Conservation (phyloP, 2,797 vertebrate genomes). For the Leptatherina wallacei region DNA sequence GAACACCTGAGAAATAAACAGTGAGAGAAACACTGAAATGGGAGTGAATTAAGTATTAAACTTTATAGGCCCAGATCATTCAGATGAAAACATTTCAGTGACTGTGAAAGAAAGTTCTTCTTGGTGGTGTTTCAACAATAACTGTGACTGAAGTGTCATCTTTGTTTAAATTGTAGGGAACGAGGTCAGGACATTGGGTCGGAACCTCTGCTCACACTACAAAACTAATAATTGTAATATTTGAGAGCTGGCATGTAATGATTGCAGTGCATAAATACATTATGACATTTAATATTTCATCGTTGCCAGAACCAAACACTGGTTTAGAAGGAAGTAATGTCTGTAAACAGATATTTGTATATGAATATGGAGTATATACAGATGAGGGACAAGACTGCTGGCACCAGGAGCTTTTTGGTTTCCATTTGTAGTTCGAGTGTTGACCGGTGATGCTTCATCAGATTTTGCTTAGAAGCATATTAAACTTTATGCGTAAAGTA, state of each 20-base stretch:
- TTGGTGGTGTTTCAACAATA: background rate
- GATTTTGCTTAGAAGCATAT: background rate
- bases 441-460: background rate
- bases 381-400: background rate
- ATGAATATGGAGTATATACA: background rate
- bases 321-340: background rate
- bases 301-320: background rate
- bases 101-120: background rate
- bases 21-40: background rate
- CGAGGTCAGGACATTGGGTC: background rate
- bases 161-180: background rate
- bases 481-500: background rate
- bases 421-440: background rate
- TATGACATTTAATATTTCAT: background rate
- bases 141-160: background rate
- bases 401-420: background rate
- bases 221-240: background rate
- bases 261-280: background rate
- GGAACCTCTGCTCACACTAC: background rate
- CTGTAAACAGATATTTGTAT: background rate
- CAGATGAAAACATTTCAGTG: background rate
- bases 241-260: background rate
- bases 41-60: background rate
- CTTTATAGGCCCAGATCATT: background rate
- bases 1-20: constrained; percentile 87